phyloP scores from a whole-genome alignment of 2,888 invertebrate genomes.

The Anthophora plumipes region DNA sequence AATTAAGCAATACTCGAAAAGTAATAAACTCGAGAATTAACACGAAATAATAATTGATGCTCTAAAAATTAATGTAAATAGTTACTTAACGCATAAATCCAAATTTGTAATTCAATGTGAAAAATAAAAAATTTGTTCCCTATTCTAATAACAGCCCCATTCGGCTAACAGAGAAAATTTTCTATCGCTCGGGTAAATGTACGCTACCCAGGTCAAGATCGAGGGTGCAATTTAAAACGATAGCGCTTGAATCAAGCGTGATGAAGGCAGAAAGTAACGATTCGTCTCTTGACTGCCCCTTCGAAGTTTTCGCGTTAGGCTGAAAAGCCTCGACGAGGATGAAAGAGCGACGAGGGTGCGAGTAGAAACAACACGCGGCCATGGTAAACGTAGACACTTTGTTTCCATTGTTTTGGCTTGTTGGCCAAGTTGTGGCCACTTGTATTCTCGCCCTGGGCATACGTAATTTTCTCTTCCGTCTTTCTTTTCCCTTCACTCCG shows the following conservation, averaged over 20 bases:
- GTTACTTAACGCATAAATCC: not conserved
- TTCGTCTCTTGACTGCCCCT: constrained; percentile 44
- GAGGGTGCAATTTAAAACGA: constrained; percentile 7
- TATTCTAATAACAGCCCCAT: no score
- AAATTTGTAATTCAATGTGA: not conserved
- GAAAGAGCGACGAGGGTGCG: constrained; percentile 54
- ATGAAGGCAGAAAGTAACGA: constrained; percentile 16
- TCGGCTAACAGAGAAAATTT: not conserved
- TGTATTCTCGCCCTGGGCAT: not conserved
- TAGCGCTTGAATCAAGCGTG: not conserved
- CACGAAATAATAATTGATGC: not conserved
- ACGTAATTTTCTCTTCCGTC: not conserved
- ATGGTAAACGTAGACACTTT: constrained; percentile 56
- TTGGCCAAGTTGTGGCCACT: constrained; percentile 46
- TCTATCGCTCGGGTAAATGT: not conserved
- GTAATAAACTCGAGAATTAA: no score
- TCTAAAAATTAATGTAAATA: not conserved
- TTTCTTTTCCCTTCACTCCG: not conserved
- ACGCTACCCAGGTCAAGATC: not conserved
- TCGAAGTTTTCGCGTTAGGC: constrained; percentile 28
- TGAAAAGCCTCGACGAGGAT: constrained; percentile 53
- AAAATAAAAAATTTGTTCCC: no score
- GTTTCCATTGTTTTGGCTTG: constrained; percentile 49
- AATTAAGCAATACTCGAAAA: no score
- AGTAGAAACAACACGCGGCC: constrained; percentile 31